These are phyloP conservation scores for Pseudomyrmex pallidus DNA, from an alignment of 1,140 invertebrate genomes.

Conservation along the genomic window DNA sequence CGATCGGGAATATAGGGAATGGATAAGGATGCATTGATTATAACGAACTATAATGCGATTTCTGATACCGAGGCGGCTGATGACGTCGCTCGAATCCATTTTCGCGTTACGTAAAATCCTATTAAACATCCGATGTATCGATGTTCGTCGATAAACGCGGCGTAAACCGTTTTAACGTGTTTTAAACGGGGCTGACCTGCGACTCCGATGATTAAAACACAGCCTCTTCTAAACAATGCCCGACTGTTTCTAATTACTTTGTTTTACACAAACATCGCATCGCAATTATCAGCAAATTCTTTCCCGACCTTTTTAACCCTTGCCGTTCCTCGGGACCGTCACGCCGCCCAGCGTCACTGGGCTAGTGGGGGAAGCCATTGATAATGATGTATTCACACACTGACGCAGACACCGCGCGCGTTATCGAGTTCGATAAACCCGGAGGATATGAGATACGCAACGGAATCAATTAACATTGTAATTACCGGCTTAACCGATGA, in stretches of 20 bases:
- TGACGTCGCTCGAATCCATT: slow-evolving; percentile 21
- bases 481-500: slow-evolving; percentile 44
- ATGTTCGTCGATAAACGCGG: slow-evolving; percentile 39
- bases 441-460: slow-evolving; percentile 41
- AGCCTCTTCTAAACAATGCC: slow-evolving; percentile 45
- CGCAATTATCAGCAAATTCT: neutral
- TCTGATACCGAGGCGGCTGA: slow-evolving; percentile 48
- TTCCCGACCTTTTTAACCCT: neutral
- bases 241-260: slow-evolving; percentile 35
- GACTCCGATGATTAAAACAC: slow-evolving; percentile 56
- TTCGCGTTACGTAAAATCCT: slow-evolving; percentile 54
- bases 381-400: slow-evolving; percentile 53
- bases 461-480: slow-evolving; percentile 60
- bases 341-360: neutral
- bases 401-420: slow-evolving; percentile 35
- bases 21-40: slow-evolving; percentile 60
- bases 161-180: slow-evolving; percentile 47
- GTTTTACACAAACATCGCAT: neutral
- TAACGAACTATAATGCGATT: slow-evolving; percentile 59
- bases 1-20: slow-evolving; percentile 57
- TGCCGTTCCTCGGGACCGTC: neutral
- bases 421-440: slow-evolving; percentile 48
- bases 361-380: slow-evolving; percentile 21
- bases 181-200: slow-evolving; percentile 28
- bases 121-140: slow-evolving; percentile 45